Base-by-base conservation (phyloP, 2,113 vertebrate genomes). In the Pseudopipra pipra region DNA sequence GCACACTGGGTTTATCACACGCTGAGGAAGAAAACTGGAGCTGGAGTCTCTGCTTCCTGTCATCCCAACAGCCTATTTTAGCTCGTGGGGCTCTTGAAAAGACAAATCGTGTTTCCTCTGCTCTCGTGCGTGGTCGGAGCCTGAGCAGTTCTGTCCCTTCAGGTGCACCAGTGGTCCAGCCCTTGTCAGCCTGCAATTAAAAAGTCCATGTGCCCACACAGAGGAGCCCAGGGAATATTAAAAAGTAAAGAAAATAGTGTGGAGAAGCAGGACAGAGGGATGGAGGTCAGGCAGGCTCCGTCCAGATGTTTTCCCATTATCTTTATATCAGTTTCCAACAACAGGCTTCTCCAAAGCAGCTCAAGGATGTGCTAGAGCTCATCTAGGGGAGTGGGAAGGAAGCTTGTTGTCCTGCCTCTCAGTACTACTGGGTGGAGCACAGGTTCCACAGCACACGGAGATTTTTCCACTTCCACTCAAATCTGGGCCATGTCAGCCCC, bases 151-250 rank as follows among this genome's bases (percentile, higher is more conserved):
- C 75, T 61, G 66, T 21, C 85, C 54, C 58, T 66, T 66, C 58
- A 85, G 62, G 74, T 70, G 74, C 39, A 30, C 28, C 44, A 79
- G 23, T 14, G 87, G 10, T 31, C 49, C 89, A 49, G 65, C 25
- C n/a, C 56, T 49, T 23, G 14, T 21, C 1, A 37, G 33, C 27
- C n/a, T 51, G 56, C n/a, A 10, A 9, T 41, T 15, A 20, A 13
- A 7, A 27, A n/a, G 21, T 4, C 43, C 2, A 0, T 8, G 1
- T 0, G 1, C 8, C 4, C 0, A 1, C 3, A 0, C 2, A 24
- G 65, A 67, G 46, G 16, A 59, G 41, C 44, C 33, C 33, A 21
- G 58, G 70, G 20, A 66, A 56, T 25, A 11, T 0, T 17, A 37
- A 14, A 41, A 37, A 37, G 68, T 14, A 18, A n/a, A 55, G 14